Evolutionary conservation across 2,888 invertebrate species (phyloP).

Genomic region (Prosopocoilus inquinatus): DNA sequence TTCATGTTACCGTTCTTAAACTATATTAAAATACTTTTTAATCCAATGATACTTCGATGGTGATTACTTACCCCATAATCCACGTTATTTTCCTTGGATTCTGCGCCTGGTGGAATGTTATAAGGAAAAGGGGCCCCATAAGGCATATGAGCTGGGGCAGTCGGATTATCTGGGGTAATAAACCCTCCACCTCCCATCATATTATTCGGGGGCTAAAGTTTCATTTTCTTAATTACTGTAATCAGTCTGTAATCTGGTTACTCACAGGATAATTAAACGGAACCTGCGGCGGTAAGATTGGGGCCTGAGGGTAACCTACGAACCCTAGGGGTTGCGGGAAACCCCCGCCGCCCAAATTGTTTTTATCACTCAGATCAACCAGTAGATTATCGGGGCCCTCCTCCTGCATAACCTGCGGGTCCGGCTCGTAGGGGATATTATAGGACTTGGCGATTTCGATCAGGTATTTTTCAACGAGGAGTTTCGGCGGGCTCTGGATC

Average conservation of each 20-base stretch:
- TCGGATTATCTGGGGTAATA: slow-evolving; percentile 21
- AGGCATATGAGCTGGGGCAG: slow-evolving; percentile 35
- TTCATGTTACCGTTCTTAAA: no score
- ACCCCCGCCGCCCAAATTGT: slow-evolving; percentile 57
- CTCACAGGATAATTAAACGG: slow-evolving; percentile 69
- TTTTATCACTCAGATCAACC: slow-evolving; percentile 64
- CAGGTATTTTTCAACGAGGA: slow-evolving; percentile 90
- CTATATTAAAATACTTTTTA: no score
- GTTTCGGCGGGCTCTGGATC: slow-evolving; percentile 91
- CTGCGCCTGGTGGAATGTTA: slow-evolving; percentile 64
- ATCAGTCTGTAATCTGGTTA: slow-evolving; percentile 7
- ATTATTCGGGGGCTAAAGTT: slow-evolving; percentile 27
- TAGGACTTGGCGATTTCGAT: slow-evolving; percentile 97
- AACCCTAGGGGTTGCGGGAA: slow-evolving; percentile 77
- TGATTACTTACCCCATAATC: slow-evolving; percentile 53
- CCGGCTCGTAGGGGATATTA: slow-evolving; percentile 92
- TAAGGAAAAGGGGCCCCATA: slow-evolving; percentile 58
- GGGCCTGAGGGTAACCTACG: slow-evolving; percentile 75
- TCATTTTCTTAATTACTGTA: not conserved
- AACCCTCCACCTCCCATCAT: slow-evolving; percentile 19
- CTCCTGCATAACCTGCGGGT: slow-evolving; percentile 85
- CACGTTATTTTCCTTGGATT: slow-evolving; percentile 64
- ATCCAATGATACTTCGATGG: slow-evolving; percentile 27
- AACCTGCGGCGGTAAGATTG: slow-evolving; percentile 60
- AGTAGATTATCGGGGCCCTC: slow-evolving; percentile 67